Evolutionary conservation across 2,113 vertebrate genomes (phyloP).

Genomic region (Spermophilus dauricus): DNA sequence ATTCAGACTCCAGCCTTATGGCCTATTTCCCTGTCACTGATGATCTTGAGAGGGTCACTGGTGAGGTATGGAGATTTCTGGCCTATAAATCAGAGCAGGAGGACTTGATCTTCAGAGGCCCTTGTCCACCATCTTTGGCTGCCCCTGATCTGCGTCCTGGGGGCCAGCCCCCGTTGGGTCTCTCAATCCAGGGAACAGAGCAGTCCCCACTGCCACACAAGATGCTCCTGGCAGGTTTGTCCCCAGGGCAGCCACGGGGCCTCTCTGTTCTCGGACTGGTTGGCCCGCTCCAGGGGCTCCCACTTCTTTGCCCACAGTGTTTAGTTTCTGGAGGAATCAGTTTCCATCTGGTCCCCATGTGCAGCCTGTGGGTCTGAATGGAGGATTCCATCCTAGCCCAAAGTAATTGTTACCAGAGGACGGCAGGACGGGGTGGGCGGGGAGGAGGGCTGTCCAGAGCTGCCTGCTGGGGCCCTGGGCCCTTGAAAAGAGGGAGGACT

Average conservation of each 20-base stretch:
- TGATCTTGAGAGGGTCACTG: not conserved
- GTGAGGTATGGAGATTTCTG: not conserved
- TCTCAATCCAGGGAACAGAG: not conserved
- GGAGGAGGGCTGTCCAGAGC: not conserved
- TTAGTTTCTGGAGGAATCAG: conserved; percentile 64
- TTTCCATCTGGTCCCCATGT: conserved; percentile 62
- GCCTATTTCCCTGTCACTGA: not conserved
- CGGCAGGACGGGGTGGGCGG: not conserved
- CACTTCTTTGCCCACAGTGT: not conserved
- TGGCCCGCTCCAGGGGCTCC: not conserved
- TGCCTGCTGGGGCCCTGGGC: not conserved
- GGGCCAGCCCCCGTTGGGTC: too few relatives aligned
- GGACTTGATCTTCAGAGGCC: accelerated
- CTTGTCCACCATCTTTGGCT: not conserved
- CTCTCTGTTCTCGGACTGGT: not conserved
- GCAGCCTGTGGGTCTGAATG: conserved; percentile 48
- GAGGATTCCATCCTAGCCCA: conserved; percentile 23
- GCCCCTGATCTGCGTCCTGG: not conserved
- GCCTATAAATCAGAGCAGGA: not conserved
- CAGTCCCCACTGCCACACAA: not conserved
- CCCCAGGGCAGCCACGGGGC: not conserved
- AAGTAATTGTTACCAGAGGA: conserved; percentile 70
- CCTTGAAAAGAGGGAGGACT: not conserved
- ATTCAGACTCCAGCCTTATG: not conserved
- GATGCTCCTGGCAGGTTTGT: not conserved